phyloP scores from a whole-genome alignment of 2,888 invertebrate species.

The Eupithecia subfuscata region DNA sequence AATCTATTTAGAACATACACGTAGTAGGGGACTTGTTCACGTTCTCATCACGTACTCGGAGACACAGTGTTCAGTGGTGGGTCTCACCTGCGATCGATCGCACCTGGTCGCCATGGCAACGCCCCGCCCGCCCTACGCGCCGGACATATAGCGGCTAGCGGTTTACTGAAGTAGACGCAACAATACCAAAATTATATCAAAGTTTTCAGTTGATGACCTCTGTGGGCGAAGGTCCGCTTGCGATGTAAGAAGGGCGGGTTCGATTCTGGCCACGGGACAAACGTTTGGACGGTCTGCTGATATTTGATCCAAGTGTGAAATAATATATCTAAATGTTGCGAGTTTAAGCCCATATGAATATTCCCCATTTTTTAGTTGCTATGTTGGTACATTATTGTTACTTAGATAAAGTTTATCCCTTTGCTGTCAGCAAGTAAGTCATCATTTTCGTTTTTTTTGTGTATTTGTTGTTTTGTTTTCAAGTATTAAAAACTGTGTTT shows the following conservation, averaged over 20 bases:
- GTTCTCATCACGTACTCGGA: conserved; percentile 2
- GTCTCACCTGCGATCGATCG: conserved; percentile 68
- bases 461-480: no score
- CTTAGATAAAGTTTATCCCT: no score
- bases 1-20: not conserved
- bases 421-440: no score
- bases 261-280: not conserved
- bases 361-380: no score
- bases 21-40: not conserved
- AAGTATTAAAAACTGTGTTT: no score
- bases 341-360: no score
- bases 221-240: not conserved
- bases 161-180: not conserved
- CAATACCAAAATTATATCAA: not conserved
- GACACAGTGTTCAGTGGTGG: conserved; percentile 17
- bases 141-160: conserved; percentile 13
- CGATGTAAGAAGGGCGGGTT: not conserved
- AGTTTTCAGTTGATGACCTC: not conserved
- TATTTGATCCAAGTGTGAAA: not conserved
- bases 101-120: conserved; percentile 74
- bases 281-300: not conserved
- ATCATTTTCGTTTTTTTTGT: no score
- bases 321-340: no score
- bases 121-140: conserved; percentile 44
- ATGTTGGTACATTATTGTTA: no score